Percentiles rank a stretch among this genome's conserved stretches.
phyloP scores from a whole-genome alignment of 2,113 vertebrate genomes.

The Gymnogyps californianus region DNA sequence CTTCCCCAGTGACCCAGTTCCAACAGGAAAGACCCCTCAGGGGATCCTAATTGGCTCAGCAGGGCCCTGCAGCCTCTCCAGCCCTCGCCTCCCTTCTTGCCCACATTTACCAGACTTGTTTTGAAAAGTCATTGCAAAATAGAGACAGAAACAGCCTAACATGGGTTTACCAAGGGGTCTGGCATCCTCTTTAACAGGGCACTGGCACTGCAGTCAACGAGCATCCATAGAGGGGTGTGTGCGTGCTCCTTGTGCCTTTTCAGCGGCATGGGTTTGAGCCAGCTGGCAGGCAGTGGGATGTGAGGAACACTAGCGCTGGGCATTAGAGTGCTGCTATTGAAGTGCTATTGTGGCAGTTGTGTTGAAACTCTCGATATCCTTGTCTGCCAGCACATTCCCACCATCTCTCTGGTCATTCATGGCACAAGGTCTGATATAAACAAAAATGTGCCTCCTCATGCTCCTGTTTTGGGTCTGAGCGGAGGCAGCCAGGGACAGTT shows the following conservation, averaged over 20 bases:
- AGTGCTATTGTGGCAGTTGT: background rate
- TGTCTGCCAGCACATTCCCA: background rate
- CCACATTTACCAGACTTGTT: background rate
- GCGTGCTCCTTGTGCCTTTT: background rate
- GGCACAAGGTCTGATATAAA: background rate
- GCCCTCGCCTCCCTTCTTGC: background rate
- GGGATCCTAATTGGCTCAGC: background rate
- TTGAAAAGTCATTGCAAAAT: background rate
- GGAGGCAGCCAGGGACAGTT: background rate
- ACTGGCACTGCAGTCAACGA: background rate
- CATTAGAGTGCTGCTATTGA: background rate
- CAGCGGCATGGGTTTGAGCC: background rate
- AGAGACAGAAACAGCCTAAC: background rate
- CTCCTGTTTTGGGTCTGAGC: background rate
- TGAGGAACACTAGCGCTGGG: background rate
- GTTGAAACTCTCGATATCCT: background rate
- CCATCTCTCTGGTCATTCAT: background rate
- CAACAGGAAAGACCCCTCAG: background rate
- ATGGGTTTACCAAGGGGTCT: background rate
- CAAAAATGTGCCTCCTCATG: background rate
- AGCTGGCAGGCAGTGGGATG: background rate
- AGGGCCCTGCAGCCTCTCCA: background rate
- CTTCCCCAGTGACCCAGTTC: background rate
- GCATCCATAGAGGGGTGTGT: accelerated
- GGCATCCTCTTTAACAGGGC: background rate